Base-by-base conservation (phyloP, 2,113 vertebrate species). In the Oreochromis tanganicae region DNA sequence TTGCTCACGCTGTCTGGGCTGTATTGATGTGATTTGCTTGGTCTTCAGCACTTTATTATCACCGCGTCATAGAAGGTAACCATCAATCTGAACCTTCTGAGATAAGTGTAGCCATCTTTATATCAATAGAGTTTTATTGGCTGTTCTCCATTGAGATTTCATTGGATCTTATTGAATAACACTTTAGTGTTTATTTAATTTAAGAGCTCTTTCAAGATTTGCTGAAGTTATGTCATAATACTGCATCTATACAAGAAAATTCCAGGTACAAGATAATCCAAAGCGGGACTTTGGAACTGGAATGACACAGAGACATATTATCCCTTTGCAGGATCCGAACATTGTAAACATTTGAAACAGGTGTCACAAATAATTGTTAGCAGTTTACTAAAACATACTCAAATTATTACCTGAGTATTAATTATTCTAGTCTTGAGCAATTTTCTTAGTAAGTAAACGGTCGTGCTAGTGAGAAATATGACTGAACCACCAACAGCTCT, bases 1-100 rank as follows among this genome's bases (percentile, higher is more conserved):
- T 55, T 55, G 1, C 71, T 27, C 38, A 43, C 13, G 3, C 3
- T 0, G n/a, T 71, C 66, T 0, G 36, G 36, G 66, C 66, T 43
- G 24, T 66, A 66, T 38, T 66, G 19, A 75, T 19, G 24, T 11
- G 12, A 46, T 17, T 1, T 73, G 13, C 41, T 73, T 73, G 68
- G 13, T 19, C 2, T 48, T 75, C 24, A 48, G 71, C 14, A 29
- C 24, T 48, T 75, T 75, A 75, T 19, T 75, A 48, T 48, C 43
- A 0, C 71, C 2, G 9, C 4, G 4, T 75, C 1, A 50, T 48
- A 11, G 43, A 75, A 27, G 71, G 43, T 48, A 11, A 11, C 5
- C 14, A 46, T 73, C 21, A 73, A 6, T 66, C 34, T 66, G 34
- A 66, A 66, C 1, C 19, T 38, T 66, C 19, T 21, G 19, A 38